Conservation (phyloP, 2,113 vertebrate genomes). For the Rhodinocichla rosea region DNA sequence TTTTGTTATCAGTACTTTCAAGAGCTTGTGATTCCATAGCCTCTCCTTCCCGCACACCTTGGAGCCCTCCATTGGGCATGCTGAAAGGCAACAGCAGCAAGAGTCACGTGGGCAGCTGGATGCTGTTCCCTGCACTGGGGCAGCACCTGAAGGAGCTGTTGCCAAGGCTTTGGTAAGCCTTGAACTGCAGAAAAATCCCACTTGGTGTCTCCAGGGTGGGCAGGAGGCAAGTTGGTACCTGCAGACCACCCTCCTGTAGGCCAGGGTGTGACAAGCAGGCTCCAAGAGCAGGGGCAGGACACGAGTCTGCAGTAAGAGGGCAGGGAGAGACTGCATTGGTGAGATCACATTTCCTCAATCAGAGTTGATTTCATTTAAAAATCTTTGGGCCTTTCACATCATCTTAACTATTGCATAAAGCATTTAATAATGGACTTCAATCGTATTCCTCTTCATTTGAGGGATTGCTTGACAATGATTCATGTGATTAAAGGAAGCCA, state of each 20-base stretch:
- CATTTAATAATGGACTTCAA: neutral
- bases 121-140: too few species aligned
- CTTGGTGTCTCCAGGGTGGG: neutral
- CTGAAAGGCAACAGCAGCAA: neutral
- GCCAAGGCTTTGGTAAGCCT: neutral
- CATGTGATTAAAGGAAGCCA: neutral
- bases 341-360: neutral
- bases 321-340: neutral
- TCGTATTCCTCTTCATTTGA: neutral
- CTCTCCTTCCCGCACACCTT: neutral
- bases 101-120: neutral
- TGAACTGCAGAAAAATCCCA: rapidly evolving
- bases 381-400: neutral
- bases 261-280: neutral
- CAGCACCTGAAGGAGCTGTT: neutral
- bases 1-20: neutral
- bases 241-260: neutral
- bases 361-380: neutral
- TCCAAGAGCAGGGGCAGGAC: neutral
- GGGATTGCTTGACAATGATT: neutral
- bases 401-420: neutral
- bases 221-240: neutral
- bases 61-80: rapidly evolving
- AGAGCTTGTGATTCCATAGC: neutral
- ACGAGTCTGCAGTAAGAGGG: neutral